Evolutionary conservation across 1,140 invertebrate genomes (phyloP), one percentile per base, ranked within the genome.

Genomic region (Atta colombica): DNA sequence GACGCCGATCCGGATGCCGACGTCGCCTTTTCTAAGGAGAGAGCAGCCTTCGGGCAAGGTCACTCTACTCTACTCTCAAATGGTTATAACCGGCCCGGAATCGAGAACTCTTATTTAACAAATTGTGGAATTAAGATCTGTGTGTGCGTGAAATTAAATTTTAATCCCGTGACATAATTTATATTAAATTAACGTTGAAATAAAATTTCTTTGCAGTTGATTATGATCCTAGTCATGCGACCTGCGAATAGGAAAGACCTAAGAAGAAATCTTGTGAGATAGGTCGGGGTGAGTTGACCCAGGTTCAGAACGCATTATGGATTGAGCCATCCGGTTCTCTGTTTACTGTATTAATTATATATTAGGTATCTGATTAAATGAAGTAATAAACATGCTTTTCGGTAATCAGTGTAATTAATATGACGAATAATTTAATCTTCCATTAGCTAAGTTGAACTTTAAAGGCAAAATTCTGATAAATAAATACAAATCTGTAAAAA

Each of bases 1-100:
- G 89, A 72, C 92, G 93, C 94, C 93, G 95, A 91, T 91, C 87
- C 68, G 71, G 77, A 90, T 75, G 71, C 66, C 86, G 77, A 89
- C 72, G 74, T 31, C 72, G 85, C 53, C 77, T 80, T 16, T 51
- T 55, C 77, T 71, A 71, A 68, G 68, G 77, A 81, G 31, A 81
- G 65, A 77, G 31, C 60, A 60, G 21, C 49, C 84, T 77, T 81
- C 69, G 74, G 78, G 68, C 92, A 92, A 93, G 91, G 92, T 92
- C 92, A 90, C 58, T 58, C 75, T 87, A 86, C 74, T 87, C 71
- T 72, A 66, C 77, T 74, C 53, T n/a, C 88, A 66, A 66, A 87
- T 80, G 14, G 31, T 14, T 45, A 45, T 39, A 39, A 28, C 5
- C 51, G 71, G 28, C 65, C 65, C 63, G 77, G 18, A 61, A 82